Evolutionary conservation across 2,888 invertebrate species (phyloP).

Genomic region (Euplexia lucipara): DNA sequence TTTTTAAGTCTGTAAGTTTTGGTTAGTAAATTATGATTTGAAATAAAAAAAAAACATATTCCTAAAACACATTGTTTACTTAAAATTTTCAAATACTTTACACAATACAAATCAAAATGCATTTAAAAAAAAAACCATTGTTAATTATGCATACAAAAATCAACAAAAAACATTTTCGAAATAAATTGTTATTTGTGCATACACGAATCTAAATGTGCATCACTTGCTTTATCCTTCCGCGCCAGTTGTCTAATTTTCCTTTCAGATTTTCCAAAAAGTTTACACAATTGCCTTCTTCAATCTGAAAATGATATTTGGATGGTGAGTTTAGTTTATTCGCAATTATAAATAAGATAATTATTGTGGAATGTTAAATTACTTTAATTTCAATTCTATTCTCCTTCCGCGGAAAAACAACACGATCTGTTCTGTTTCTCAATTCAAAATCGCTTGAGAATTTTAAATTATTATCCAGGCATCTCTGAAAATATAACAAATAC

Average conservation of each 20-base stretch:
- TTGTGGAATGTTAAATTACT: conserved; percentile 24
- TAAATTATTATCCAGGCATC: conserved; percentile 60
- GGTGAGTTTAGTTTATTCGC: background rate
- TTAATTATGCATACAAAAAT: too few relatives aligned
- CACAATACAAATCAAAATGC: conserved; percentile 21
- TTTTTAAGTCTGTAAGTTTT: conserved; percentile 6
- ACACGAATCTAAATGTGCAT: conserved; percentile 58
- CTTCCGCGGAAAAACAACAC: conserved; percentile 11
- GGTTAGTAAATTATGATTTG: background rate
- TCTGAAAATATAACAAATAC: conserved; percentile 64
- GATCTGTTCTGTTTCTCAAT: conserved; percentile 8
- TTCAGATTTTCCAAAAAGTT: conserved; percentile 59
- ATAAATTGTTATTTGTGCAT: background rate
- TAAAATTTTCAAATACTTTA: conserved; percentile 14
- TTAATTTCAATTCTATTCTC: conserved; percentile 19
- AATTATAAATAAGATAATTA: too few relatives aligned
- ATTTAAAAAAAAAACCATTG: too few relatives aligned
- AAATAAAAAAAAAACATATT: conserved; percentile 17
- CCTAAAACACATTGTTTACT: conserved; percentile 14
- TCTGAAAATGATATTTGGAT: conserved; percentile 54
- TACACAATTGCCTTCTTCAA: conserved; percentile 50
- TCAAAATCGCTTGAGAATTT: conserved; percentile 28
- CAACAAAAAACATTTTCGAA: background rate
- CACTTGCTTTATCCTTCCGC: conserved; percentile 68
- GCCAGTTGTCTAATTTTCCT: conserved; percentile 65